These are phyloP conservation scores for Avahi laniger DNA, from an alignment of 2,797 vertebrate species.

Conservation along the genomic window DNA sequence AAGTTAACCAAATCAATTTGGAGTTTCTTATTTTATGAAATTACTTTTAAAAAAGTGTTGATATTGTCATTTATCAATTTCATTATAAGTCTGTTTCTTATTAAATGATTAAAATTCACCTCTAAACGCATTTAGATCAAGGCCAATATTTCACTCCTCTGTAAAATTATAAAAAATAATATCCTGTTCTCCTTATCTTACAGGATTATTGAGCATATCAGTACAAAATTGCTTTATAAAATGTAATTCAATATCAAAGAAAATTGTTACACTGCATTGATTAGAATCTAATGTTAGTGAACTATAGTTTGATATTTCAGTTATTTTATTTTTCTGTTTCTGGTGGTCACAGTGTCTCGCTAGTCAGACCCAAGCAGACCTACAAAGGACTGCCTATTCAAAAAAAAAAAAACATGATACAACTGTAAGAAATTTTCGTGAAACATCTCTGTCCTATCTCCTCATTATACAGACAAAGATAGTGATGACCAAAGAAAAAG, in stretches of 20 bases:
- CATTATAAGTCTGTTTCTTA: neutral
- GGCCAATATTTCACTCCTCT: neutral
- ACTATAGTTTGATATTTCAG: neutral
- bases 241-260: neutral
- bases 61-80: neutral
- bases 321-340: neutral
- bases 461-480: neutral
- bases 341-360: accelerated
- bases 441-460: neutral
- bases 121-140: neutral
- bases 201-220: neutral
- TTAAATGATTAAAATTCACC: neutral
- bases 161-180: neutral
- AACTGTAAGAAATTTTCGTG: neutral
- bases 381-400: neutral
- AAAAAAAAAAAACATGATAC: neutral
- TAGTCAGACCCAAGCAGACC: neutral
- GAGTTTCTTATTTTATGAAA: neutral
- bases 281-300: neutral
- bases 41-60: neutral
- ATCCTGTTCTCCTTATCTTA: neutral
- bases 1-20: neutral
- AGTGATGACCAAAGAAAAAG: neutral
- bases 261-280: neutral
- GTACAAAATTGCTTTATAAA: neutral